These are phyloP conservation scores for Ageneiosus marmoratus DNA, from an alignment of 2,113 vertebrate genomes.

Conservation along the genomic window DNA sequence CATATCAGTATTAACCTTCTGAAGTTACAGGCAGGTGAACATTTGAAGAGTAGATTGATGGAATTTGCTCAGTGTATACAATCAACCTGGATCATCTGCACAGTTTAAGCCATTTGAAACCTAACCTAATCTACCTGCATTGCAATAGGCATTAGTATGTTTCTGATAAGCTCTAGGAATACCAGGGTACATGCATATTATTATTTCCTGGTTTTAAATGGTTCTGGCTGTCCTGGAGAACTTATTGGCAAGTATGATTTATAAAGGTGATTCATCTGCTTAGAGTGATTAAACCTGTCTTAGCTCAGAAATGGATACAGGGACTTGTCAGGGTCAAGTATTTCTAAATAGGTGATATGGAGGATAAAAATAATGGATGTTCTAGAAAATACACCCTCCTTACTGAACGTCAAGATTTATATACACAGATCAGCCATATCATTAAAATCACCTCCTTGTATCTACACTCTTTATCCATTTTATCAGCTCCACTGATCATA, in stretches of 20 bases:
- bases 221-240: constrained; percentile 10
- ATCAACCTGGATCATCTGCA: neutral
- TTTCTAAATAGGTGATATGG: neutral
- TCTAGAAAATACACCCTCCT: neutral
- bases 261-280: constrained; percentile 44
- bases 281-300: constrained; percentile 36
- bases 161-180: neutral
- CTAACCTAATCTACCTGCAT: no score
- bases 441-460: no score
- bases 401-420: neutral
- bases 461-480: no score
- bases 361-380: neutral
- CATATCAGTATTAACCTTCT: neutral
- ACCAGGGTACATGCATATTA: neutral
- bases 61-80: neutral
- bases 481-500: no score
- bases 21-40: neutral
- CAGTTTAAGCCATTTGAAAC: neutral
- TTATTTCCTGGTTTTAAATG: constrained; percentile 6
- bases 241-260: constrained; percentile 41
- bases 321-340: neutral
- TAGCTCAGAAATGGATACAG: neutral
- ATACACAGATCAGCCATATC: no score
- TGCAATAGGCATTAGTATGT: no score
- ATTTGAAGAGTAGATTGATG: neutral